Conservation (phyloP, 2,888 invertebrate species). For the Polydrusus pterygomalis region DNA sequence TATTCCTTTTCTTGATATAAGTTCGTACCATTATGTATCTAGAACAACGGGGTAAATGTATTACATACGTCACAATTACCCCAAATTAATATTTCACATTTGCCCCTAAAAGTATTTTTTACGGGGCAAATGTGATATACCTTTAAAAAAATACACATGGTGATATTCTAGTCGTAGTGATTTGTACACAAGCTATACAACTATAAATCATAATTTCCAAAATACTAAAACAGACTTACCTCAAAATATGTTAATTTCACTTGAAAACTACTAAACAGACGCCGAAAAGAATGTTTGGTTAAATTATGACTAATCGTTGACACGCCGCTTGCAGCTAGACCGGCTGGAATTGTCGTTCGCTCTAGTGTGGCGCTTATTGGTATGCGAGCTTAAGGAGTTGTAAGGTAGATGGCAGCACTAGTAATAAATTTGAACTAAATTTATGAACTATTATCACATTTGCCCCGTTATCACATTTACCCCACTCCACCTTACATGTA, state of each 20-base stretch:
- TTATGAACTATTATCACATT: background rate
- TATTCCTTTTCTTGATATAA: no score
- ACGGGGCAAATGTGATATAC: no score
- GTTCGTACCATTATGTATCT: conserved; percentile 1
- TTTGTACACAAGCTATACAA: no score
- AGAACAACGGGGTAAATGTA: conserved; percentile 18
- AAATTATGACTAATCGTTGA: background rate
- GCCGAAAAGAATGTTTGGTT: no score
- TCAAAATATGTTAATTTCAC: no score
- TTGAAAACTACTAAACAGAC: no score
- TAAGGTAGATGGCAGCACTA: background rate
- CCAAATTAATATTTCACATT: no score
- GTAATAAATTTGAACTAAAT: background rate
- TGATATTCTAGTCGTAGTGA: no score
- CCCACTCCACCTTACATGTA: conserved; percentile 4
- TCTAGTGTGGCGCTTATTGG: background rate
- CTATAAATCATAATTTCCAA: no score
- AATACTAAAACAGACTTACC: no score
- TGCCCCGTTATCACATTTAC: background rate
- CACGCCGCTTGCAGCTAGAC: background rate
- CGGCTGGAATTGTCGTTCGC: background rate
- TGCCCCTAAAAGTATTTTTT: no score
- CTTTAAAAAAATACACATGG: no score
- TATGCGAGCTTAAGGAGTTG: background rate
- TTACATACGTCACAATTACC: conserved; percentile 15